Evolutionary conservation across 2,888 invertebrate species (phyloP).

Genomic region (Aphrophora alni): DNA sequence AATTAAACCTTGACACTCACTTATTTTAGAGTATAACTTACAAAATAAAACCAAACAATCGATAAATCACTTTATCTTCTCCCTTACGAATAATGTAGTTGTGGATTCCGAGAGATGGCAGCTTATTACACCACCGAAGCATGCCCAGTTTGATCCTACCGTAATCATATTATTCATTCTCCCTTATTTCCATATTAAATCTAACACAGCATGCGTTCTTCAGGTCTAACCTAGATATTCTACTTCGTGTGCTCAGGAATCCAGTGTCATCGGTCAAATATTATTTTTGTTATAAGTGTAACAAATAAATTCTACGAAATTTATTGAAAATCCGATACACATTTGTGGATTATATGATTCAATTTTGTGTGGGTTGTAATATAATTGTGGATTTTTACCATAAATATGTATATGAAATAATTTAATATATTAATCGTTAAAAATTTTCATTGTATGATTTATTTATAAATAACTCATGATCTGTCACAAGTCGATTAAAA

Average conservation of each 20-base stretch:
- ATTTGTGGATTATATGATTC: too few species aligned
- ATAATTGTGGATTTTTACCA: too few species aligned
- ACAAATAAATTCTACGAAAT: too few species aligned
- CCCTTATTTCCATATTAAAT: conserved; percentile 2
- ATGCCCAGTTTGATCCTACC: neutral
- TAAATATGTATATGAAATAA: too few species aligned
- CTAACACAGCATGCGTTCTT: neutral
- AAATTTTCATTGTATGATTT: too few species aligned
- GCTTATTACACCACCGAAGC: neutral
- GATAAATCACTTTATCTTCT: neutral
- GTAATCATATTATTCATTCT: neutral
- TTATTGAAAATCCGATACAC: too few species aligned
- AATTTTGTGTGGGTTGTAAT: too few species aligned
- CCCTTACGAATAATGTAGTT: neutral
- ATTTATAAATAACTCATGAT: too few species aligned
- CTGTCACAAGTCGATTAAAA: too few species aligned
- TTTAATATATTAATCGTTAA: too few species aligned
- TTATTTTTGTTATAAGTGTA: neutral
- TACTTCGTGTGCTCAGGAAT: neutral
- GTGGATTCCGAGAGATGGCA: neutral
- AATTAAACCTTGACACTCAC: too few species aligned
- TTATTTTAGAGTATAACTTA: neutral
- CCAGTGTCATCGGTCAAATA: neutral
- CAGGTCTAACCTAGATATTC: neutral
- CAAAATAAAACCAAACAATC: neutral